A percentile compares a stretch with the other conserved stretches of the same genome.
phyloP scores from a whole-genome alignment of 2,113 vertebrate species.

The Pitta sordida region DNA sequence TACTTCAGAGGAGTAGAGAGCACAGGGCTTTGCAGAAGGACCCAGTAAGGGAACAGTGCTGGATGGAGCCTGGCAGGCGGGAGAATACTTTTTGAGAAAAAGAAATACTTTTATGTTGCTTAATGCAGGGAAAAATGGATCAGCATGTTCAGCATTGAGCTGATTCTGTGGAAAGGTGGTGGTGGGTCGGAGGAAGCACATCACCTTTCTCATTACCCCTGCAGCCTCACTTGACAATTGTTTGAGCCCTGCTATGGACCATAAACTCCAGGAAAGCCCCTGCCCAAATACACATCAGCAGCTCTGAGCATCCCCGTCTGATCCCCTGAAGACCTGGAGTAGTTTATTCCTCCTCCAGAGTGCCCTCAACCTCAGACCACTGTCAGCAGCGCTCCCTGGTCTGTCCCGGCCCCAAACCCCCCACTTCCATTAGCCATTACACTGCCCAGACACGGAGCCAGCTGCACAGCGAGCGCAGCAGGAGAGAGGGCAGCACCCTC shows the following conservation, averaged over 20 bases:
- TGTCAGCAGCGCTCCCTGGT: accelerated
- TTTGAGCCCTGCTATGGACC: not conserved
- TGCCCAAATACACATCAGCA: not conserved
- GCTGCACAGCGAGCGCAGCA: not conserved
- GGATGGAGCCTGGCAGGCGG: not conserved
- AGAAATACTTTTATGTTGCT: not conserved
- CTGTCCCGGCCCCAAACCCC: not conserved
- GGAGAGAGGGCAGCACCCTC: not conserved
- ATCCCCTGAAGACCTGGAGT: not conserved
- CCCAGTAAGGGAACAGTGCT: not conserved
- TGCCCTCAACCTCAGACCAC: not conserved
- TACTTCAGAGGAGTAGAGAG: not conserved
- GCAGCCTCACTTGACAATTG: accelerated
- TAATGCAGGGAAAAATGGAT: not conserved
- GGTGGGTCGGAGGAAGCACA: no score
- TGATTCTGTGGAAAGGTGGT: not conserved
- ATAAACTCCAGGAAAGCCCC: not conserved
- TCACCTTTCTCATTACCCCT: not conserved
- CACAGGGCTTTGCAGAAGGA: not conserved
- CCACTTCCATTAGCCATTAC: not conserved
- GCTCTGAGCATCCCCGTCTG: not conserved
- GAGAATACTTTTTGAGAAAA: not conserved
- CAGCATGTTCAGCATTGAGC: not conserved
- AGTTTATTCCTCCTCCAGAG: not conserved
- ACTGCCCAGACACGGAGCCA: not conserved